These are phyloP conservation scores for Orcinus orca DNA, from an alignment of 2,113 vertebrate genomes.

Conservation along the genomic window DNA sequence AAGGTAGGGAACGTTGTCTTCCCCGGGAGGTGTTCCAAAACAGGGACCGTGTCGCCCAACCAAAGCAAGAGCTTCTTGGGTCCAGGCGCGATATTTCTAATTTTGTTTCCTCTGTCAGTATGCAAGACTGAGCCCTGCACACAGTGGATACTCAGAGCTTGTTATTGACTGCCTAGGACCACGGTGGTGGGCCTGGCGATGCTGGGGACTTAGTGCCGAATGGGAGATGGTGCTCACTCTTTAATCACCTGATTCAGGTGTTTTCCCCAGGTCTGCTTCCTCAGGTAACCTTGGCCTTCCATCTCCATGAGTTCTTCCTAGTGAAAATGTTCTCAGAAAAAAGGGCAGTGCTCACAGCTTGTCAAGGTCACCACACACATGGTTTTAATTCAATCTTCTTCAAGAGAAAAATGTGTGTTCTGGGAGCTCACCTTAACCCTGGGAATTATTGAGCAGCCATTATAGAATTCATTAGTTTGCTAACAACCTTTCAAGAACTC, in stretches of 20 bases:
- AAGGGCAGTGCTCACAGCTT: background rate
- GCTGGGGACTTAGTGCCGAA: no score
- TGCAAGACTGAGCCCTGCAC: background rate
- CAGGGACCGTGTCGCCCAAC: background rate
- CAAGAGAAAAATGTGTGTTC: background rate
- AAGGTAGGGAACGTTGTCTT: background rate
- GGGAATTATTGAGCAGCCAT: background rate
- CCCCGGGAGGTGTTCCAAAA: background rate
- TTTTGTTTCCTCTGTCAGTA: background rate
- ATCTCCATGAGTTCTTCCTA: background rate
- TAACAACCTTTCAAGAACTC: slow-evolving; percentile 33
- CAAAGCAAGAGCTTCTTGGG: background rate
- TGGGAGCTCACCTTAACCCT: background rate
- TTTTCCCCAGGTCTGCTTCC: background rate
- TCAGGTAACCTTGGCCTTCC: background rate
- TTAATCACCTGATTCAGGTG: background rate
- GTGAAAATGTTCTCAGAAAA: background rate
- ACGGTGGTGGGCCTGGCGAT: accelerated
- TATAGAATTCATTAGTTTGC: slow-evolving; percentile 49
- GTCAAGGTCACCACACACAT: background rate
- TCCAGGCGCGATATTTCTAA: background rate
- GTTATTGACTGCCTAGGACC: background rate
- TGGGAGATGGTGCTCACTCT: background rate
- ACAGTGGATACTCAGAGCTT: background rate
- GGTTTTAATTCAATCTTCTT: slow-evolving; percentile 20